phyloP scores from a whole-genome alignment of 2,797 vertebrate genomes.

The Gallinago stenura region DNA sequence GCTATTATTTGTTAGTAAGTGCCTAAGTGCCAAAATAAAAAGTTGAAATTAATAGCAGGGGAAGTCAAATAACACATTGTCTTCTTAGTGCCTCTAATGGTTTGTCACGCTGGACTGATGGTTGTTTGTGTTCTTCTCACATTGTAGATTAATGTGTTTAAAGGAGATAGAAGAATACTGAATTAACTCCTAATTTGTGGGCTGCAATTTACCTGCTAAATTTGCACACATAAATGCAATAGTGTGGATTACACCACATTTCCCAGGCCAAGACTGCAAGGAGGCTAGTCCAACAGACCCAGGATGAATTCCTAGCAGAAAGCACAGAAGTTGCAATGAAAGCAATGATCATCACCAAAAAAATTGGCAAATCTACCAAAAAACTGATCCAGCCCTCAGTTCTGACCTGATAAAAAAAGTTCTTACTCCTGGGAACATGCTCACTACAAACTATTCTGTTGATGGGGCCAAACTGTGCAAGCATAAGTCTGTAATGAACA shows the following conservation, averaged over 20 bases:
- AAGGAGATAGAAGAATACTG: background rate
- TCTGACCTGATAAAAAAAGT: background rate
- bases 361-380: background rate
- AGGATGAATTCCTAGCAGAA: background rate
- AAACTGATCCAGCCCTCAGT: accelerated
- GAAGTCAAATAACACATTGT: background rate
- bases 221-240: background rate
- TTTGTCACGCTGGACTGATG: background rate
- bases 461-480: background rate
- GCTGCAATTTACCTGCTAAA: background rate
- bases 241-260: background rate
- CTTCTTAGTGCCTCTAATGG: background rate
- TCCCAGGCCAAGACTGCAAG: background rate
- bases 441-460: background rate
- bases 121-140: background rate
- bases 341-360: background rate
- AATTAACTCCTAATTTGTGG: background rate
- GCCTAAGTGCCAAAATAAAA: background rate
- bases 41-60: background rate
- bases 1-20: background rate
- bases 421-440: background rate
- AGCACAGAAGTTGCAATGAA: background rate
- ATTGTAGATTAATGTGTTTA: background rate
- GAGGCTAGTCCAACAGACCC: background rate
- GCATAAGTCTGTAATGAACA: background rate